Percentiles rank a stretch among this genome's conserved stretches.
Conservation (phyloP, 2,113 vertebrate genomes). For the Antennarius striatus region DNA sequence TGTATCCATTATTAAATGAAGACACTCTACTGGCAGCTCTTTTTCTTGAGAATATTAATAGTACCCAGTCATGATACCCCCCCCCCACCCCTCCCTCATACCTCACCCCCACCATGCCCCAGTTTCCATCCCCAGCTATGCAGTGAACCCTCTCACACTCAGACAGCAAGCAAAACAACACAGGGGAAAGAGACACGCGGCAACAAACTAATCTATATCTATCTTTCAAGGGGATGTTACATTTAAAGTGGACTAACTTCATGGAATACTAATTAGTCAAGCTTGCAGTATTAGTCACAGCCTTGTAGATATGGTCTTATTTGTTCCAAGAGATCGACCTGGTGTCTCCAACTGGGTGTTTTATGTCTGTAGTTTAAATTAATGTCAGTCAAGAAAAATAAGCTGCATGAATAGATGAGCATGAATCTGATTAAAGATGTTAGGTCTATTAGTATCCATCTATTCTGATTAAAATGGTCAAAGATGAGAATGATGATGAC, state of each 20-base stretch:
- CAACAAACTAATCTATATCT: slow-evolving; percentile 61
- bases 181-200: slow-evolving; percentile 32
- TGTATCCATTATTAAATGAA: slow-evolving; percentile 59
- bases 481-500: slow-evolving; percentile 54
- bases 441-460: slow-evolving; percentile 15
- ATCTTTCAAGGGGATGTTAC: slow-evolving; percentile 55
- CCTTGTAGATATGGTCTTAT: slow-evolving; percentile 36
- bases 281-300: slow-evolving; percentile 54
- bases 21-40: slow-evolving; percentile 75
- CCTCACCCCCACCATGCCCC: slow-evolving; percentile 68
- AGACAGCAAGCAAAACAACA: slow-evolving; percentile 65
- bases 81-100: slow-evolving; percentile 1
- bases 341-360: slow-evolving; percentile 42
- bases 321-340: slow-evolving; percentile 48
- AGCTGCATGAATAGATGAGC: slow-evolving; percentile 37
- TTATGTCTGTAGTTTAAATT: slow-evolving; percentile 42
- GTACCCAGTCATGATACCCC: slow-evolving; percentile 82
- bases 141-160: slow-evolving; percentile 50
- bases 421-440: slow-evolving; percentile 19
- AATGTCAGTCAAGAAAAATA: slow-evolving; percentile 48
- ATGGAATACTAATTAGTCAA: slow-evolving; percentile 57
- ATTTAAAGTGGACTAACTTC: slow-evolving; percentile 51
- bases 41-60: slow-evolving; percentile 90
- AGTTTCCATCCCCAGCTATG: slow-evolving; percentile 72
- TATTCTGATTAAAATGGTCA: slow-evolving; percentile 46